phyloP scores from a whole-genome alignment of 2,797 vertebrate species.

The Melanotaenia nigrans region DNA sequence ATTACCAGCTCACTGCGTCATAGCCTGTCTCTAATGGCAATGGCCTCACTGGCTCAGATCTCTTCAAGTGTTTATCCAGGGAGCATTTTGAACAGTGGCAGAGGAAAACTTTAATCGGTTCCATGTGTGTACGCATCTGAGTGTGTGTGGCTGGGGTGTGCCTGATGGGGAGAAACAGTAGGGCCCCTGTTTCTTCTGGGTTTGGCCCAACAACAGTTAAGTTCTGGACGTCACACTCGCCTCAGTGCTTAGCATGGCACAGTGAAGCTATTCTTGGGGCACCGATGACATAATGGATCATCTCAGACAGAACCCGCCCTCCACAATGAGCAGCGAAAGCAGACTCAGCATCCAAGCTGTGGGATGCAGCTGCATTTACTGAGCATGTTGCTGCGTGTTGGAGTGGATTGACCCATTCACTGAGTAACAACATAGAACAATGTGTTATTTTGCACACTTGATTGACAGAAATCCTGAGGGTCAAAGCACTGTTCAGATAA shows the following conservation, averaged over 20 bases:
- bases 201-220: conserved; percentile 72
- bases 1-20: conserved; percentile 65
- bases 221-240: conserved; percentile 76
- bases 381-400: conserved; percentile 7
- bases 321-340: conserved; percentile 25
- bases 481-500: neutral
- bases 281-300: conserved; percentile 77
- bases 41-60: conserved; percentile 49
- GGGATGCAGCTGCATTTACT: conserved; percentile 47
- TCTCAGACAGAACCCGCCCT: conserved; percentile 61
- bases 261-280: conserved; percentile 80
- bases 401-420: neutral
- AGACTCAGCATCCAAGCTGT: conserved; percentile 54
- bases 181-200: conserved; percentile 81
- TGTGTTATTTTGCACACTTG: neutral
- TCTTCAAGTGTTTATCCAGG: conserved; percentile 65
- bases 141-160: conserved; percentile 57
- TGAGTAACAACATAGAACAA: neutral
- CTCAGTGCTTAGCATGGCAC: conserved; percentile 67
- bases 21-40: conserved; percentile 56
- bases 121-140: conserved; percentile 66
- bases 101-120: conserved; percentile 70
- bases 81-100: conserved; percentile 73
- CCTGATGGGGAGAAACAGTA: conserved; percentile 76
- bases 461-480: neutral